phyloP scores from a whole-genome alignment of 2,888 invertebrate species.

The Coecobrya sp. region DNA sequence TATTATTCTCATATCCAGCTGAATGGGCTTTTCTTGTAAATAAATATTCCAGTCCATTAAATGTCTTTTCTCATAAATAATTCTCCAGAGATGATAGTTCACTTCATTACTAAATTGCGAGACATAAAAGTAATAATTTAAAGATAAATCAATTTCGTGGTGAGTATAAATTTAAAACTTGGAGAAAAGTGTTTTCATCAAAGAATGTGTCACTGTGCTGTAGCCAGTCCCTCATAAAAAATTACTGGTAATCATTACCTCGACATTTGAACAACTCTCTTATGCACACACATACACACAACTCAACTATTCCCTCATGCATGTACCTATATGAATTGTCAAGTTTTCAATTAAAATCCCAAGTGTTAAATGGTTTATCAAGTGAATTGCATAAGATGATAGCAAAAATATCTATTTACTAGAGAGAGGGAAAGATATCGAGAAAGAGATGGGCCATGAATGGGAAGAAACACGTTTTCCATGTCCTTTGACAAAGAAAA shows the following conservation, averaged over 20 bases:
- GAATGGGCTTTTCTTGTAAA: not conserved
- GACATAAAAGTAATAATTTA: not conserved
- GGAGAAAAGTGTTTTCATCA: not conserved
- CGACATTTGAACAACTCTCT: not conserved
- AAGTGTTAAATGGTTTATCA: conserved; percentile 26
- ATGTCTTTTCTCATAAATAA: not conserved
- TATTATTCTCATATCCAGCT: not conserved
- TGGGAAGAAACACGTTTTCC: conserved; percentile 72
- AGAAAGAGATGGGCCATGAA: conserved; percentile 24
- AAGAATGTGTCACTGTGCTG: conserved; percentile 16
- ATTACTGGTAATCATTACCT: conserved; percentile 5
- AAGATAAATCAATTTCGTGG: conserved; percentile 31
- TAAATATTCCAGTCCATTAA: not conserved
- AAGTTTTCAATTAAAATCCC: conserved; percentile 65
- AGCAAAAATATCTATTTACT: not conserved
- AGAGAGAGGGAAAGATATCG: not conserved
- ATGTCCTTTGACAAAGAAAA: conserved; percentile 76
- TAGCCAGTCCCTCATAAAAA: conserved; percentile 5
- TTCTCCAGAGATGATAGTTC: not conserved
- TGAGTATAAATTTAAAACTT: not conserved
- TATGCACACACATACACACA: not conserved
- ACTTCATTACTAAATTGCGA: not conserved
- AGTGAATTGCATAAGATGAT: not conserved
- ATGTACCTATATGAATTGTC: conserved; percentile 35
- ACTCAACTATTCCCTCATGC: not conserved